phyloP scores from a whole-genome alignment of 2,113 vertebrate genomes.

The Paratilapia polleni region DNA sequence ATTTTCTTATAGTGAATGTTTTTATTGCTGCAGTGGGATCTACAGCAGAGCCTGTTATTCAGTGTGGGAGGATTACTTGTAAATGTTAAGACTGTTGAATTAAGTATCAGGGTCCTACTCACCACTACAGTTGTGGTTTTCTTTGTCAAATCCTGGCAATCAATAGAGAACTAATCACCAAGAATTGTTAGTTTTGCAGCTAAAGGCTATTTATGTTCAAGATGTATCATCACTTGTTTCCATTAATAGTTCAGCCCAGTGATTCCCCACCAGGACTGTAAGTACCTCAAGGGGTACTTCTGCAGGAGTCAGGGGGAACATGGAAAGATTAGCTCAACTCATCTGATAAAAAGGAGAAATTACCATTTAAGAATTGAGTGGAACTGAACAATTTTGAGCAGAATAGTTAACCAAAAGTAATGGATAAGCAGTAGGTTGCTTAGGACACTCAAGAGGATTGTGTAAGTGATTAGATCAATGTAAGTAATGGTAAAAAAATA shows the following conservation, averaged over 20 bases:
- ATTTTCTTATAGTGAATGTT: neutral
- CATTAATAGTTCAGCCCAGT: neutral
- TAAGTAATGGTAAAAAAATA: neutral
- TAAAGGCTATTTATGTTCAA: neutral
- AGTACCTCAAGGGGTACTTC: neutral
- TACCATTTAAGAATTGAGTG: neutral
- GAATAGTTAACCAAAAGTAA: neutral
- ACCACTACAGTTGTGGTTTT: neutral
- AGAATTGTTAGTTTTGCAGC: neutral
- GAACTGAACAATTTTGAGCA: neutral
- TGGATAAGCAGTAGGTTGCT: neutral
- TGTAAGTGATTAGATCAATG: neutral
- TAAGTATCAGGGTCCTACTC: neutral
- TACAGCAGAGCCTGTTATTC: conserved; percentile 4
- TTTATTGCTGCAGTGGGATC: neutral
- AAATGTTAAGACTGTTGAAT: neutral
- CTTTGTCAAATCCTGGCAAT: neutral
- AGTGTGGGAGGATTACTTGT: conserved; percentile 1
- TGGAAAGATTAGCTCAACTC: neutral
- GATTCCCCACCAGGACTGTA: neutral
- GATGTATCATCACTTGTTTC: neutral
- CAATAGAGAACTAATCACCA: neutral
- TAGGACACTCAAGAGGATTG: neutral
- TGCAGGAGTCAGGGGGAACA: neutral
- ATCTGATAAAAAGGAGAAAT: neutral